These are phyloP conservation scores for Dermochelys coriacea DNA, from an alignment of 2,797 vertebrate species.

Conservation along the genomic window DNA sequence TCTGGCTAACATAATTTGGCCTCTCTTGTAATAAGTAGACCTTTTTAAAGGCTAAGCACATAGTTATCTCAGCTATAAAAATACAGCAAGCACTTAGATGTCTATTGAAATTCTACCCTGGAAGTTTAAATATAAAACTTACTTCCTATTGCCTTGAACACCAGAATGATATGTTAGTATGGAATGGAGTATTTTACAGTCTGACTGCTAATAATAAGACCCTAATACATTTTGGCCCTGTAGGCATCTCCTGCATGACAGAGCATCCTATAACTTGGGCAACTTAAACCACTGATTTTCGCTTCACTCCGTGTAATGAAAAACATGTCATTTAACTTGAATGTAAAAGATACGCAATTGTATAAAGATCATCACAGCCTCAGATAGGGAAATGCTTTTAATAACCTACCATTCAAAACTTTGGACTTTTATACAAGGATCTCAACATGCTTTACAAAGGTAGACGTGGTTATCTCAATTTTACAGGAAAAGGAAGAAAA, in stretches of 20 bases:
- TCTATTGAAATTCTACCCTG: not conserved
- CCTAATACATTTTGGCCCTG: fast-evolving
- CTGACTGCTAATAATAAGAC: not conserved
- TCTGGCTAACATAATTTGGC: not conserved
- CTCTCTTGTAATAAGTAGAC: not conserved
- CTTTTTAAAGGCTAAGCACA: not conserved
- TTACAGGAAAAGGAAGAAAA: not conserved
- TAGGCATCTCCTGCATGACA: fast-evolving
- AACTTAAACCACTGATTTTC: fast-evolving
- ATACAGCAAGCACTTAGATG: not conserved
- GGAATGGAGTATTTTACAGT: fast-evolving
- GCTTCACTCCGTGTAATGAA: not conserved
- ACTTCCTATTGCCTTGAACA: not conserved
- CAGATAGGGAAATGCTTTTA: not conserved
- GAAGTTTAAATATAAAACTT: not conserved
- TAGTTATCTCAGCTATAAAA: not conserved
- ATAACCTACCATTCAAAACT: not conserved
- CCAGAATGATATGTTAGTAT: not conserved
- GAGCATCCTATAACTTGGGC: fast-evolving
- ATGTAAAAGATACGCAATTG: fast-evolving
- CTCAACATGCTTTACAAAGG: not conserved
- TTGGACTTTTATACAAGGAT: not conserved
- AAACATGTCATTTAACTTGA: not conserved
- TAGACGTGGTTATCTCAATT: not conserved
- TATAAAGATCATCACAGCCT: fast-evolving